Evolutionary conservation across 1,140 invertebrate species (phyloP), one percentile per base, ranked within the genome.

Genomic region (Lucilia sericata): DNA sequence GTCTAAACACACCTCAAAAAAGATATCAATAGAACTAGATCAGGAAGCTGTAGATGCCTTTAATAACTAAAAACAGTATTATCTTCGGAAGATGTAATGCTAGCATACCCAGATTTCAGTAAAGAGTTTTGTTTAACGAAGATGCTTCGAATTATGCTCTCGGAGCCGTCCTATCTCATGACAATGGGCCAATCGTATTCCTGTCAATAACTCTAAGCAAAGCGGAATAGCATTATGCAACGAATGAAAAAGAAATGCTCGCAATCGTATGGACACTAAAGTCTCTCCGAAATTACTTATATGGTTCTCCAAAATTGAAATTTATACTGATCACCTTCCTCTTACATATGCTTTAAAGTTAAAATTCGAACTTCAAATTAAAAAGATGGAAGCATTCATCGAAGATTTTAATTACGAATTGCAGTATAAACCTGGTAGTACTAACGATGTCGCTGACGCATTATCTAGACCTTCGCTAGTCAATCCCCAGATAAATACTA

Each of bases 331-430:
- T 76, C 87, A 93, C 82, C 76, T 88, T 82, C 88, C 91, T 5
- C 86, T 92, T 34, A 86, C 82, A 81, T 92, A 88, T 87, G 83
- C 93, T 7, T 84, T 88, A 13, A 87, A 86, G 90, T 0, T 91
- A 90, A 86, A 88, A 91, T 60, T 86, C 87, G 17, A 86, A 84
- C 0, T 86, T 85, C 74, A 80, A 91, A 83, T 74, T 92, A 9
- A 86, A 88, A 0, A 83, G 91, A 80, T 93, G 91, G 91, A 83
- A 86, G 84, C 82, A 75, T 55, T 83, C 75, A 47, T 86, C 2
- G 82, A 84, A 21, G 86, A 90, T 34, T 92, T 89, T 85, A 85
- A 91, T 82, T 90, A 90, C 83, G 82, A 89, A 84, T 86, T 92
- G 14, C 8, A 47, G 30, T 87, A 88, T 47, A 87, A 86, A 60